Percentiles rank a stretch among this genome's conserved stretches.
These are phyloP conservation scores for Bostrychus sinensis DNA, from an alignment of 2,113 vertebrate genomes.

Conservation along the genomic window DNA sequence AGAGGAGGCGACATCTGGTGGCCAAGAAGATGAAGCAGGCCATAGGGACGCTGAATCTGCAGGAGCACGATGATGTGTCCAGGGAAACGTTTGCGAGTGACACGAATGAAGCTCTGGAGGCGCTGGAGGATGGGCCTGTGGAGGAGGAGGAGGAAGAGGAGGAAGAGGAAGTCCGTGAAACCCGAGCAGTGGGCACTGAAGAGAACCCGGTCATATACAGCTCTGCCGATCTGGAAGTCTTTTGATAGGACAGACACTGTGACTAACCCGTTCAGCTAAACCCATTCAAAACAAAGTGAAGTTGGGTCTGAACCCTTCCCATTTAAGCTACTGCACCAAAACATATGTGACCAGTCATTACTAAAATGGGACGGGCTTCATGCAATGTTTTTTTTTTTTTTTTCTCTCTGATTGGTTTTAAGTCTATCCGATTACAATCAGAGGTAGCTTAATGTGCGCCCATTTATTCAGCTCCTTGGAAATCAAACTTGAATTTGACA, in stretches of 20 bases:
- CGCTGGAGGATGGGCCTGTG: constrained; percentile 88
- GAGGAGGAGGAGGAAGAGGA: constrained; percentile 85
- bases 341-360: too few species aligned
- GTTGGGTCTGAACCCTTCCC: too few species aligned
- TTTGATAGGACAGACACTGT: constrained; percentile 71
- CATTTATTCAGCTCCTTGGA: too few species aligned
- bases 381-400: too few species aligned
- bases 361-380: too few species aligned
- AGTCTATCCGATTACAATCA: too few species aligned
- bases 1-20: constrained; percentile 87
- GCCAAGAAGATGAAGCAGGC: constrained; percentile 97
- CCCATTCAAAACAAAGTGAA: too few species aligned
- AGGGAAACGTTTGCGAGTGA: constrained; percentile 97
- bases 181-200: constrained; percentile 84
- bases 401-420: too few species aligned
- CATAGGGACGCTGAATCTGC: constrained; percentile 91
- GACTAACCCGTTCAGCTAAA: not conserved
- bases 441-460: too few species aligned
- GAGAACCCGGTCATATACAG: constrained; percentile 90
- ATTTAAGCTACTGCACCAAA: too few species aligned
- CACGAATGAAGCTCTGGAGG: constrained; percentile 93
- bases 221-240: constrained; percentile 88
- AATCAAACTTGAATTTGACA: too few species aligned
- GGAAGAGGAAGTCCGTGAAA: constrained; percentile 79
- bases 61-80: constrained; percentile 93